These are phyloP conservation scores for Mellilla xanthometata DNA, from an alignment of 2,888 invertebrate species.

Conservation along the genomic window DNA sequence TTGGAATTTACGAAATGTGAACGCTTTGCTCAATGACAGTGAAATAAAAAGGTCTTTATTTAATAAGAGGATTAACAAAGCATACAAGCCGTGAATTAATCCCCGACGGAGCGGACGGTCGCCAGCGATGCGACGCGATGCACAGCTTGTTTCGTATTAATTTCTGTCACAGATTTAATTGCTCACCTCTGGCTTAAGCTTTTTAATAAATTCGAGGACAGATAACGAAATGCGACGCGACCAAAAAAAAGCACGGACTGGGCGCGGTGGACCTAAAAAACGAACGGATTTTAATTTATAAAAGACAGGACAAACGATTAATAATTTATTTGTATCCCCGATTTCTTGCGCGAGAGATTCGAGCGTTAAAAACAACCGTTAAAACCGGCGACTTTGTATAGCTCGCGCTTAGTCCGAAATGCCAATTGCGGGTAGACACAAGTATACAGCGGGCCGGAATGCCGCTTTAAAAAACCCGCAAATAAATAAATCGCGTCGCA, in stretches of 20 bases:
- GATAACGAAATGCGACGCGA: conserved; percentile 68
- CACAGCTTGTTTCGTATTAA: conserved; percentile 69
- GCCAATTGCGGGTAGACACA: conserved; percentile 82
- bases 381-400: conserved; percentile 80
- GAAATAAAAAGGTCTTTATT: conserved; percentile 42
- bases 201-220: conserved; percentile 80
- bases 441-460: conserved; percentile 81
- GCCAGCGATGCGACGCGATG: conserved; percentile 37
- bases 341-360: conserved; percentile 72
- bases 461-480: conserved; percentile 80
- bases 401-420: conserved; percentile 80
- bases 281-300: conserved; percentile 80
- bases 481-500: conserved; percentile 82
- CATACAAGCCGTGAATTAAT: conserved; percentile 63
- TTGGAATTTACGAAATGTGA: conserved; percentile 18
- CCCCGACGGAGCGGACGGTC: conserved; percentile 46
- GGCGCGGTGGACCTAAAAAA: conserved; percentile 71
- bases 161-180: conserved; percentile 80
- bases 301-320: conserved; percentile 83
- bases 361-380: conserved; percentile 83
- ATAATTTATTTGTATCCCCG: conserved; percentile 82
- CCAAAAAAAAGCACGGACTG: conserved; percentile 68
- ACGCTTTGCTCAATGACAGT: conserved; percentile 19
- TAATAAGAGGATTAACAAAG: conserved; percentile 64
- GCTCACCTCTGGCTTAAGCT: conserved; percentile 77